Base-by-base conservation (phyloP, 2,113 vertebrate species). In the Phoenicopterus ruber region DNA sequence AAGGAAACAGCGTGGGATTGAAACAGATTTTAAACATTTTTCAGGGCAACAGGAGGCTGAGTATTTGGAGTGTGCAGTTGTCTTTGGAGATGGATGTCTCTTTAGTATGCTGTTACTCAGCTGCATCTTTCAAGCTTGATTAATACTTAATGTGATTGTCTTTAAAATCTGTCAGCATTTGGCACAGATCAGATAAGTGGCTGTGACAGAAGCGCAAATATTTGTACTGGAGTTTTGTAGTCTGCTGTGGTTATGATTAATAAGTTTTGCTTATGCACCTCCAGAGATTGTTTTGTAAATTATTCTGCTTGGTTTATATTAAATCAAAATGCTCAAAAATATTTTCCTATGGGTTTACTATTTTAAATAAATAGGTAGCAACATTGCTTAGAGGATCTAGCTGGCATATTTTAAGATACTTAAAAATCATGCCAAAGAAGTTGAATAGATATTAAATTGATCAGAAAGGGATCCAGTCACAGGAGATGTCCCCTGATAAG, bases 61-160 rank as follows among this genome's bases (percentile, higher is more conserved):
- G 16, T 79, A 52, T 57, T 74, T 38, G 49, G 77, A 92, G 36
- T 31, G 7, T 85, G 52, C 57, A n/a, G 31, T 71, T 89, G 40
- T 93, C 91, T 94, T 93, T 12, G 9, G 93, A 94, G 95, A 94
- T 42, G 52, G 77, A 32, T 92, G 62, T 72, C 96, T 98, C 28
- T 28, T 98, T 97, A 97, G 97, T 94, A 97, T 97, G 93, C 98
- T 31, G 85, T 85, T 96, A 96, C 12, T 32, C 66, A 67, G 92
- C 94, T 97, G 90, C 74, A 78, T 96, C 95, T 95, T 98, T 98
- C 98, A 96, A 97, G 97, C 95, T 94, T 98, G 97, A 97, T 98
- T 98, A 98, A 97, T 97, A 96, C 95, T 98, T 98, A 98, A 98
- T 97, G 96, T 97, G 97, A 98, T 97, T 98, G 97, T 96, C 97